These are phyloP conservation scores for Oncorhynchus clarkii DNA, from an alignment of 2,113 vertebrate species.

Conservation along the genomic window DNA sequence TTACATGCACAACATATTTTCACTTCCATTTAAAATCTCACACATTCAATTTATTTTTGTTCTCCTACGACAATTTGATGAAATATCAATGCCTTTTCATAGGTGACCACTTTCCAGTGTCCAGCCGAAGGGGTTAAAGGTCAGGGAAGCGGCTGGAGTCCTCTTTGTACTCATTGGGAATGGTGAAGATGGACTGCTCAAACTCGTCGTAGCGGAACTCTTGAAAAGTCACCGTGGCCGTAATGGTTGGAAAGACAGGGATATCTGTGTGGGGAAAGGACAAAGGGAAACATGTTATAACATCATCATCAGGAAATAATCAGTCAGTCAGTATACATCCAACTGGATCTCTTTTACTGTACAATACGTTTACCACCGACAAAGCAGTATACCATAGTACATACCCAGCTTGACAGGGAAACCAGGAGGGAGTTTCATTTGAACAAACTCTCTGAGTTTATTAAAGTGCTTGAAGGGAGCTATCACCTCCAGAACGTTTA, in stretches of 20 bases:
- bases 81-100: constrained; percentile 46
- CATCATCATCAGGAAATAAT: too few relatives aligned
- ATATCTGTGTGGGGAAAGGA: constrained; percentile 77
- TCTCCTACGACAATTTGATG: neutral
- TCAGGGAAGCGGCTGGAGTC: constrained; percentile 97
- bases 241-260: constrained; percentile 97
- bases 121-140: constrained; percentile 71
- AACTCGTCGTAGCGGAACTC: constrained; percentile 96
- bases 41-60: neutral
- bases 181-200: constrained; percentile 86
- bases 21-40: constrained; percentile 18
- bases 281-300: neutral
- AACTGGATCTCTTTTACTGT: neutral
- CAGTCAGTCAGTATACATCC: neutral
- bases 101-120: constrained; percentile 6
- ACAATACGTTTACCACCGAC: too few relatives aligned
- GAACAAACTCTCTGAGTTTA: constrained; percentile 99
- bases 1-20: constrained; percentile 40
- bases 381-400: constrained; percentile 23
- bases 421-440: constrained; percentile 98
- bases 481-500: constrained; percentile 98
- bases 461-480: constrained; percentile 99
- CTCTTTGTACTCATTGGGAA: constrained; percentile 95
- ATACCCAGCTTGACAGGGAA: constrained; percentile 98
- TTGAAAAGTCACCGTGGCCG: constrained; percentile 98